Conservation (phyloP, 2,113 vertebrate genomes). For the Euleptes europaea region DNA sequence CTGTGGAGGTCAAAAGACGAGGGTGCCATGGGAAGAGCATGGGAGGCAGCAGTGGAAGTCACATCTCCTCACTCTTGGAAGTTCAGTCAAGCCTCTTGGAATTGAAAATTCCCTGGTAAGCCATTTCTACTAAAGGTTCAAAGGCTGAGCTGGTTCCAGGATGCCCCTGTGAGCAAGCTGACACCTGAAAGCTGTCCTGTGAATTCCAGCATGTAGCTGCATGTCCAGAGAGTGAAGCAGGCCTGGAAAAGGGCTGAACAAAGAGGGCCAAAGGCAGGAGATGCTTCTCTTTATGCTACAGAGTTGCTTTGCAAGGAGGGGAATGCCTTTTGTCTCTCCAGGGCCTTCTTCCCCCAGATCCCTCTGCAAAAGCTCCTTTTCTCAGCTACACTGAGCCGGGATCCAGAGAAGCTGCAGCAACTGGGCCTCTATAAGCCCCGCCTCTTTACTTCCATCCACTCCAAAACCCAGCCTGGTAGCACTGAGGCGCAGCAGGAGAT, state of each 20-base stretch:
- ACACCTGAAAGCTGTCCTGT: neutral
- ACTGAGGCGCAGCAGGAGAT: neutral
- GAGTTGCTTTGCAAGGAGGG: neutral
- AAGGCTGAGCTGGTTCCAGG: no score
- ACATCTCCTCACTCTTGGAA: neutral
- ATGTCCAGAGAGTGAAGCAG: neutral
- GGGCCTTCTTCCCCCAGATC: slow-evolving; percentile 81
- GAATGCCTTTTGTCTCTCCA: slow-evolving; percentile 49
- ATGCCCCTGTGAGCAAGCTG: no score
- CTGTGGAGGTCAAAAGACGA: no score
- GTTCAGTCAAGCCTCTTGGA: no score
- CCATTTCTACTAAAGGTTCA: no score
- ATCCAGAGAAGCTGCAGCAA: slow-evolving; percentile 93
- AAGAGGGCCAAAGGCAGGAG: no score
- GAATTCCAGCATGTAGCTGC: neutral
- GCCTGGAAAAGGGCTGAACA: neutral
- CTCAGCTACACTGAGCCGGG: slow-evolving; percentile 92
- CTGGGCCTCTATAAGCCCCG: slow-evolving; percentile 87
- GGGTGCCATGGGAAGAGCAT: no score
- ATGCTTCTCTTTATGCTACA: neutral
- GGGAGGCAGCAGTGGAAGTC: neutral
- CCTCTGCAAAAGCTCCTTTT: slow-evolving; percentile 96
- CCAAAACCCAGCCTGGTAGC: rapidly evolving
- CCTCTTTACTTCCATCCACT: slow-evolving; percentile 85
- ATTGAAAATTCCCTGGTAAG: no score